Evolutionary conservation across 2,888 invertebrate species (phyloP).

Genomic region (Micoletzkya japonica): DNA sequence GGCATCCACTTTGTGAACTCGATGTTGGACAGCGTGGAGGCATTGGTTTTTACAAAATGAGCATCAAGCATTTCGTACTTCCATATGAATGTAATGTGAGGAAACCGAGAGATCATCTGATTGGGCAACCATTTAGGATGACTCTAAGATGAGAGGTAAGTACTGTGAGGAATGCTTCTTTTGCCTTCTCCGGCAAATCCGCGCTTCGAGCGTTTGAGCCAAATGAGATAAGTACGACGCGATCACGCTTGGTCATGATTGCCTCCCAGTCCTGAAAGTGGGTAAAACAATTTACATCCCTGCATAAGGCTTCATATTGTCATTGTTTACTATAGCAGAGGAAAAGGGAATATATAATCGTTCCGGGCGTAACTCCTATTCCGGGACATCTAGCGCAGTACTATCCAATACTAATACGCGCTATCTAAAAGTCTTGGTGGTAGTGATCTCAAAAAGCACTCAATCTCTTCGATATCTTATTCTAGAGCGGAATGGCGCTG

Average conservation of each 20-base stretch:
- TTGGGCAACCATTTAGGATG: neutral
- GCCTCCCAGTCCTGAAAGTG: slow-evolving; percentile 13
- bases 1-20: neutral
- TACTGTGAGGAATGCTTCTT: slow-evolving; percentile 2
- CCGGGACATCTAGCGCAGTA: no score
- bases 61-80: slow-evolving; percentile 11
- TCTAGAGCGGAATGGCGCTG: no score
- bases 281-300: neutral
- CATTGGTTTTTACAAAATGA: neutral
- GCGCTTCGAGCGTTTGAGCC: slow-evolving; percentile 5
- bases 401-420: no score
- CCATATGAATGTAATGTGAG: slow-evolving; percentile 16
- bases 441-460: no score
- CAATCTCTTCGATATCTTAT: no score
- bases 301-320: no score
- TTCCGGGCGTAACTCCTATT: no score
- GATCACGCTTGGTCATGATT: neutral
- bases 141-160: neutral
- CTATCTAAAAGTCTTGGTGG: no score
- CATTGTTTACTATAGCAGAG: no score
- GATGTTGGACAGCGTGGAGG: neutral
- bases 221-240: slow-evolving; percentile 5
- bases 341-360: no score
- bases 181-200: neutral
- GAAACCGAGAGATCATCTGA: neutral